Conservation (phyloP, 1,140 invertebrate genomes). For the Epicauta chinensis region DNA sequence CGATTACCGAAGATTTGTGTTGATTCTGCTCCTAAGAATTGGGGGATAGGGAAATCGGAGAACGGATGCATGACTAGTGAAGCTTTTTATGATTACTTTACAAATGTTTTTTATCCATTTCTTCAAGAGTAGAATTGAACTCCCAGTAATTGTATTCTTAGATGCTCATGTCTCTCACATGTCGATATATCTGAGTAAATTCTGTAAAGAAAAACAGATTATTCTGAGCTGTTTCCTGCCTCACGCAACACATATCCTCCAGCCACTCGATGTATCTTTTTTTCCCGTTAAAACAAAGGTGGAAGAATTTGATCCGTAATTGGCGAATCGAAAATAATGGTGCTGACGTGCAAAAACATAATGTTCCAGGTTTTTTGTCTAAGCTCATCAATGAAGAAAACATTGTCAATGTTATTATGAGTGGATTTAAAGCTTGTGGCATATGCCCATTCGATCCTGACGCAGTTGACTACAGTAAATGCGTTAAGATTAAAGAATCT, state of each 20-base stretch:
- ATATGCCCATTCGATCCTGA: background rate
- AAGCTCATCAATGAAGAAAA: conserved; percentile 16
- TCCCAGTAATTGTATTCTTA: conserved; percentile 30
- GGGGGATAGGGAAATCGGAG: conserved; percentile 26
- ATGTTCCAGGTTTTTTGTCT: conserved; percentile 28
- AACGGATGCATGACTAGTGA: conserved; percentile 31
- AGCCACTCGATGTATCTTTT: conserved; percentile 29
- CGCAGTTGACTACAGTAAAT: background rate
- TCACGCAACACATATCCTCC: conserved; percentile 29
- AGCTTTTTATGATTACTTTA: conserved; percentile 31
- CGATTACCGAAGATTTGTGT: conserved; percentile 29
- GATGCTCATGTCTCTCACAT: conserved; percentile 23
- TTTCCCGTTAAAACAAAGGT: conserved; percentile 17
- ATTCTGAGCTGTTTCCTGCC: conserved; percentile 10
- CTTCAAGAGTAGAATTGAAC: conserved; percentile 21
- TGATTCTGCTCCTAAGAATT: conserved; percentile 16
- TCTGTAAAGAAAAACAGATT: conserved; percentile 12
- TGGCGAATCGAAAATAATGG: conserved; percentile 23
- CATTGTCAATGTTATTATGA: no score
- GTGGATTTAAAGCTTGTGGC: background rate
- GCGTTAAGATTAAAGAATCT: no score
- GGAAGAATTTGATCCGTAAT: conserved; percentile 13
- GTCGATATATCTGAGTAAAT: conserved; percentile 15
- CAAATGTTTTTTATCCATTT: conserved; percentile 28
- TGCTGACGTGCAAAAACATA: conserved; percentile 25